Base-by-base conservation (phyloP, 2,888 invertebrate species). In the Apoderus coryli region DNA sequence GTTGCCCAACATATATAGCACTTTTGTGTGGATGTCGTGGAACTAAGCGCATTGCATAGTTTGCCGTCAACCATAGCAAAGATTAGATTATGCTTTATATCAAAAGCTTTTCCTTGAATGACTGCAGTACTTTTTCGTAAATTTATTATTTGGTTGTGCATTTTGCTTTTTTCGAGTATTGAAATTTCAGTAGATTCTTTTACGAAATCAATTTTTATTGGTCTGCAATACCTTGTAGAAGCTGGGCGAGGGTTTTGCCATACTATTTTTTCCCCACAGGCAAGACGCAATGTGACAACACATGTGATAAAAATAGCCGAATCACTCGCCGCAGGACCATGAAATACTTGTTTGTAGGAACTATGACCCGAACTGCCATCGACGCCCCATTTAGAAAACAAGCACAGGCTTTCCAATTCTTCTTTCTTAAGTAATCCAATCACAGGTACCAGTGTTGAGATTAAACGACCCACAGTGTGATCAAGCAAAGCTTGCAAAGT, bases 171-270 rank as follows among this genome's bases (percentile, higher is more conserved):
- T n/a, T n/a, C n/a, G n/a, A n/a, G n/a, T n/a, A 39, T 19, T 23
- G 40, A 31, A 33, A 32, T 16, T 31, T 44, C 38, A 11, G 40
- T 35, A 28, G 41, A 38, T 32, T 50, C 47, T 33, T 48, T 45
- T 14, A 38, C 19, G 40, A 46, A 47, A 33, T 45, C 34, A 31
- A 49, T 42, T 39, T 44, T 46, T 28, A 48, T 19, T 10, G 46
- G 45, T 29, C 46, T 40, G 40, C 46, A 51, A 25, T 37, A 50
- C 22, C 42, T 35, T 5, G 47, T 44, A 14, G 46, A 48, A 25
- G 40, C 29, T 6, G 46, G 44, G 19, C 44, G 27, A 22, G 44
- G 44, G 33, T 50, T 50, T 45, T 47, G 42, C 46, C 30, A 30
- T 19, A 30, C 9, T 11, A 30, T 15, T 22, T 22, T 22, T 29